phyloP scores from a whole-genome alignment of 2,797 vertebrate species.

The Xenops minutus region DNA sequence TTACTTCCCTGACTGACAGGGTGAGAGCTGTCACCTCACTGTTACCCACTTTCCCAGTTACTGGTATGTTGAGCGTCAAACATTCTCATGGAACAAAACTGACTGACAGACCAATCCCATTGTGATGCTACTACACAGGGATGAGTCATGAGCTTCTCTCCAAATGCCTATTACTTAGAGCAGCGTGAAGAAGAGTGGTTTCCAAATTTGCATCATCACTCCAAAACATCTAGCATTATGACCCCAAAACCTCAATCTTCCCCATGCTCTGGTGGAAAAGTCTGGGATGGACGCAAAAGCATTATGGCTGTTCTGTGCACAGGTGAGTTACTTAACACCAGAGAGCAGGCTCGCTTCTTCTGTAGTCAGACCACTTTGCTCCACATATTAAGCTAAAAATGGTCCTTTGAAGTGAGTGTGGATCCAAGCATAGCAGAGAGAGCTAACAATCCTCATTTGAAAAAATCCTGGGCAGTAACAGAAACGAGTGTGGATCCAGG shows the following conservation, averaged over 20 bases:
- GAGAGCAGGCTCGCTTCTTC: not conserved
- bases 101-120: not conserved
- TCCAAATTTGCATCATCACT: not conserved
- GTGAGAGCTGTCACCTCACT: not conserved
- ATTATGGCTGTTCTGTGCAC: not conserved
- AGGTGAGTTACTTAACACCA: not conserved
- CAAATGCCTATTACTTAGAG: not conserved
- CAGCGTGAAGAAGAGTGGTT: not conserved
- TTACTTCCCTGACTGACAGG: rapidly evolving
- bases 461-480: not conserved
- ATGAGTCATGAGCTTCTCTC: not conserved
- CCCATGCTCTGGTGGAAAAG: not conserved
- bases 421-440: not conserved
- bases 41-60: not conserved
- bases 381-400: not conserved
- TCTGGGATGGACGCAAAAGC: not conserved
- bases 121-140: rapidly evolving
- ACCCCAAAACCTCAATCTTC: not conserved
- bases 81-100: not conserved
- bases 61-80: not conserved
- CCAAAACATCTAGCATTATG: not conserved
- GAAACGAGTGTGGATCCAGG: rapidly evolving
- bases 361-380: not conserved
- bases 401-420: not conserved
- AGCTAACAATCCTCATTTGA: not conserved